Evolutionary conservation across 1,140 invertebrate genomes (phyloP).

Genomic region (Bombus vancouverensis): DNA sequence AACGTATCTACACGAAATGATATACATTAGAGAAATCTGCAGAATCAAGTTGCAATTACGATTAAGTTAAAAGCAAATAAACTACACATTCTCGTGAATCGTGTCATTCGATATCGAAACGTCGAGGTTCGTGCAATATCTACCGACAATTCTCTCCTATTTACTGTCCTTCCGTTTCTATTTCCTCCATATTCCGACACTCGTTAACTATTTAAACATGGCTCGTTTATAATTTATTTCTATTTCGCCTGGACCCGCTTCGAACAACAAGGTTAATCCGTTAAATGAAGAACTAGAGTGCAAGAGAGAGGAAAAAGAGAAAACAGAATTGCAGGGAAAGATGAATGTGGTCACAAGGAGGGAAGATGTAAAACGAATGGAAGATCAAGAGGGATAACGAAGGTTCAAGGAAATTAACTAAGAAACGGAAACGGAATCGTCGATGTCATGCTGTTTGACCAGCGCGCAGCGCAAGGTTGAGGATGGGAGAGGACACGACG

Average conservation of each 20-base stretch:
- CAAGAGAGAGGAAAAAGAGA: neutral
- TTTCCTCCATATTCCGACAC: constrained; percentile 20
- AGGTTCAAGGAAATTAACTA: neutral
- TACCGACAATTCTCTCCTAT: constrained; percentile 25
- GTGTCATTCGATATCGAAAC: neutral
- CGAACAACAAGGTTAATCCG: constrained; percentile 19
- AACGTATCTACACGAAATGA: neutral
- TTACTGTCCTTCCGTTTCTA: constrained; percentile 32
- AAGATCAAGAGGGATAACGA: neutral
- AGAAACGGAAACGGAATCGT: constrained; percentile 26
- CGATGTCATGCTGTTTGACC: constrained; percentile 42
- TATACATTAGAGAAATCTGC: neutral
- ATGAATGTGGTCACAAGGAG: neutral
- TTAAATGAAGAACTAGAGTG: neutral
- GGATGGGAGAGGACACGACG: neutral
- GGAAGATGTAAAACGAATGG: neutral
- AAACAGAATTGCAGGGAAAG: neutral
- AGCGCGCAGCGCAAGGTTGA: neutral
- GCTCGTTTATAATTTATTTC: constrained; percentile 56
- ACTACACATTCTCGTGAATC: neutral
- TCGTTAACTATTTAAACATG: constrained; percentile 60
- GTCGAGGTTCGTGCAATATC: neutral
- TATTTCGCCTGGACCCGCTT: constrained; percentile 4
- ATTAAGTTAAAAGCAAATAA: constrained; percentile 18
- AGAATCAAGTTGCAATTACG: neutral